Conservation (phyloP, 2,888 invertebrate species). For the Tipula helvola region DNA sequence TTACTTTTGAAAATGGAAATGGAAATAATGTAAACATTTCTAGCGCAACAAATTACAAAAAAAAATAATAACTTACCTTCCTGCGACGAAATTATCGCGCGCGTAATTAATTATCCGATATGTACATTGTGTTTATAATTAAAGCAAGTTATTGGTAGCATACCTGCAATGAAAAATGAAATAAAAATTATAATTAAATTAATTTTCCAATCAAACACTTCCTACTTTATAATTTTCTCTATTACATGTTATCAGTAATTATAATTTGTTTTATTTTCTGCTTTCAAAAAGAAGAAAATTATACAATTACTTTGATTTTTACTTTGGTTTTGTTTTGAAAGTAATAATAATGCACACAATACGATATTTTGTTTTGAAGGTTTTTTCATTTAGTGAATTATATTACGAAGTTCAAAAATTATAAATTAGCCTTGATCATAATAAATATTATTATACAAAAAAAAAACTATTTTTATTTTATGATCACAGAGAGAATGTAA, state of each 20-base stretch:
- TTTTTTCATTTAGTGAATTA: background rate
- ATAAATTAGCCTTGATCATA: background rate
- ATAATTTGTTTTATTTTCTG: background rate
- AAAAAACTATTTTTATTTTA: background rate
- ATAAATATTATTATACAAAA: background rate
- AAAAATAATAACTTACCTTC: background rate
- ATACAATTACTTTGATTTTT: background rate
- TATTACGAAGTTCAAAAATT: background rate
- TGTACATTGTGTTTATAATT: background rate
- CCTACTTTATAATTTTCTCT: background rate
- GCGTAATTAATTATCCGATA: background rate
- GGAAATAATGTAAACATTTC: background rate
- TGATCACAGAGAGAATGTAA: background rate
- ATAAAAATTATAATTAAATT: background rate
- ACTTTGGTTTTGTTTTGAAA: background rate
- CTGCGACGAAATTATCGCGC: background rate
- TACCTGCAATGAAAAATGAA: background rate
- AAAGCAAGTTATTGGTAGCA: background rate
- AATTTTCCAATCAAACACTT: background rate
- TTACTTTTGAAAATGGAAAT: background rate
- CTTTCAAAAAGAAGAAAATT: background rate
- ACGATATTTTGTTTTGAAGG: background rate
- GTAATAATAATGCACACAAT: background rate
- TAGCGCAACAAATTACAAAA: background rate
- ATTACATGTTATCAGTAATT: background rate